phyloP scores from a whole-genome alignment of 2,113 vertebrate genomes.

The Andinoacara biseriatus region DNA sequence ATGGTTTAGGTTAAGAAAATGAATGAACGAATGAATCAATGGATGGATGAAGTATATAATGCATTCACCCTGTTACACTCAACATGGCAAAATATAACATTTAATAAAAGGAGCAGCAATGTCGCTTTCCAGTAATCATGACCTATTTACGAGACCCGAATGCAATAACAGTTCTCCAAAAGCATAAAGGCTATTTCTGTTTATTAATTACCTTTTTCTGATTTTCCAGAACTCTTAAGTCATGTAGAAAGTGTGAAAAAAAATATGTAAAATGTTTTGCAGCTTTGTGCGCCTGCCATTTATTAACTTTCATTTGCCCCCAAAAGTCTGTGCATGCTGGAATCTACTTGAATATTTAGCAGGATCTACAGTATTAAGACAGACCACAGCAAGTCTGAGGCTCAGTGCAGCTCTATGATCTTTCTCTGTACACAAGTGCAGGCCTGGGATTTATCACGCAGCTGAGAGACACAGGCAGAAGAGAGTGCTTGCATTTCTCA shows the following conservation, averaged over 20 bases:
- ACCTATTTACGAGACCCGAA: background rate
- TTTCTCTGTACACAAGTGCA: slow-evolving; percentile 42
- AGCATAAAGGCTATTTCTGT: background rate
- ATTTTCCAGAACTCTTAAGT: background rate
- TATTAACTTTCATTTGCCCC: slow-evolving; percentile 12
- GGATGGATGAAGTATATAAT: background rate
- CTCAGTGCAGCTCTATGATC: slow-evolving; percentile 46
- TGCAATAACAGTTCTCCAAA: background rate
- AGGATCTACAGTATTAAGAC: slow-evolving; percentile 15
- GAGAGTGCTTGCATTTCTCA: slow-evolving; percentile 42
- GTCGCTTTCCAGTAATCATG: background rate
- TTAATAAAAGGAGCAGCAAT: background rate
- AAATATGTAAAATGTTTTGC: slow-evolving; percentile 7
- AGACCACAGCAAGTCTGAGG: slow-evolving; percentile 23
- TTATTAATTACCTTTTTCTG: background rate
- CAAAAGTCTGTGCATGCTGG: background rate
- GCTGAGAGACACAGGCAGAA: slow-evolving; percentile 16
- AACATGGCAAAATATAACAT: background rate
- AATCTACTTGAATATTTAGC: slow-evolving; percentile 43
- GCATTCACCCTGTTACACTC: background rate
- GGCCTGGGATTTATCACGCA: slow-evolving; percentile 35
- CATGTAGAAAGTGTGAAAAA: background rate
- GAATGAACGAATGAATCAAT: background rate
- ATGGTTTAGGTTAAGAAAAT: background rate
- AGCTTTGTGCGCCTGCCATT: slow-evolving; percentile 13